A percentile compares a stretch with the other conserved stretches of the same genome.
phyloP scores from a whole-genome alignment of 23 tunicate species.

The Halocynthia aurantium region DNA sequence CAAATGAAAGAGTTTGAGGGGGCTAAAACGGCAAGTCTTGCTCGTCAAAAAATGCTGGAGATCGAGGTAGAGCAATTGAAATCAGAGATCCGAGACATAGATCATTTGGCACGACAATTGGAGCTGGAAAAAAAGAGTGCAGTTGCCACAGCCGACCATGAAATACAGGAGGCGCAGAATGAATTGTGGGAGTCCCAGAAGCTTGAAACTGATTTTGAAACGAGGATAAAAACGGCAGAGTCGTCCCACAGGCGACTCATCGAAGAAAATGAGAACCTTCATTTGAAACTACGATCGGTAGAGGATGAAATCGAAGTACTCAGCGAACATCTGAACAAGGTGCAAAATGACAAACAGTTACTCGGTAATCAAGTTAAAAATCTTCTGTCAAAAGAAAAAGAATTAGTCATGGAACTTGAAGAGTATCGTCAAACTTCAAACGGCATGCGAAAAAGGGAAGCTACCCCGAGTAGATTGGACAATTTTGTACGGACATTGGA shows the following conservation, averaged over 20 bases:
- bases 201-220: slow-evolving; percentile 50
- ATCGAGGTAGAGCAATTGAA: slow-evolving; percentile 70
- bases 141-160: slow-evolving; percentile 72
- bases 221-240: slow-evolving; percentile 35
- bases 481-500: slow-evolving; percentile 75
- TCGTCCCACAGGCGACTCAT: slow-evolving; percentile 44
- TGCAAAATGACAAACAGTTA: slow-evolving; percentile 60
- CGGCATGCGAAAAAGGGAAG: slow-evolving; percentile 46
- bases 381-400: slow-evolving; percentile 52
- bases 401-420: slow-evolving; percentile 72
- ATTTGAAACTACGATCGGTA: slow-evolving; percentile 35
- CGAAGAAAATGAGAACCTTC: slow-evolving; percentile 55
- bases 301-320: slow-evolving; percentile 51
- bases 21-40: slow-evolving; percentile 41
- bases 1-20: slow-evolving; percentile 66
- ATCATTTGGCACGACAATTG: slow-evolving; percentile 78
- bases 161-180: slow-evolving; percentile 83
- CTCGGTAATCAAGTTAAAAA: slow-evolving; percentile 60
- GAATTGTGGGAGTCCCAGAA: slow-evolving; percentile 63
- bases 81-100: slow-evolving; percentile 74
- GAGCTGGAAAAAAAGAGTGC: slow-evolving; percentile 89
- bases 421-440: slow-evolving; percentile 51
- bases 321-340: slow-evolving; percentile 58
- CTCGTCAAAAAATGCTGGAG: slow-evolving; percentile 29
- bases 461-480: slow-evolving; percentile 67